Base-by-base conservation (phyloP, 2,797 vertebrate species). In the Rousettus madagascariensis region DNA sequence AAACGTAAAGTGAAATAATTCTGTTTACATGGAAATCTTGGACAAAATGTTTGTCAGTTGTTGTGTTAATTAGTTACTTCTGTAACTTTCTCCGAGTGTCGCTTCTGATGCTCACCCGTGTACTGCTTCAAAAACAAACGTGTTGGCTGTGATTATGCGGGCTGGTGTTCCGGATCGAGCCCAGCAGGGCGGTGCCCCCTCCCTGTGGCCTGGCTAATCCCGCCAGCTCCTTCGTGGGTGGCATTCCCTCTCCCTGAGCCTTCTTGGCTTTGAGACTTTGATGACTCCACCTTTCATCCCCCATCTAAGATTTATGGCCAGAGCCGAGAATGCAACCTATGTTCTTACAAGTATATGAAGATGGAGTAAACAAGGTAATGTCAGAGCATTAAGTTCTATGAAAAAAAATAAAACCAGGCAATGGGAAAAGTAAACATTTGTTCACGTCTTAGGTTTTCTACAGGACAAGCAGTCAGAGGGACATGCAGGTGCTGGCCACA, bases 391-490 rank as follows among this genome's bases (percentile, higher is more conserved):
- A 66, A 72, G 8, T 43, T 43, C 69, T 19, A 16, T n/a, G 36
- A 4, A 15, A 49, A 49, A 43, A 43, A 43, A 43, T 43, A 43
- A 15, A 49, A 13, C 46, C 46, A 13, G 46, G 46, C 46, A 4
- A 6, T 4, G 46, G 46, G 46, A 12, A 46, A 11, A 46, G 43
- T 46, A 12, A 46, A 4, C 46, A 16, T 85, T 88, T 36, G 0
- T 46, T 12, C 43, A 12, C 43, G 43, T 46, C 96, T 59, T 97
- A 99, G 99, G 99, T 99, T 65, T 97, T 99, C 96, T 99, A 99
- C 98, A 99, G 99, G 98, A 99, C 98, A 77, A 98, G 99, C 92
- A 98, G 98, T 26, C 98, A 99, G 97, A 98, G 98, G 36, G 91
- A 97, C 4, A 65, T 98, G 88, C 98, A 97, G 7, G 98, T 98